These are phyloP conservation scores for Fringilla coelebs DNA, from an alignment of 2,797 vertebrate genomes.

Conservation along the genomic window DNA sequence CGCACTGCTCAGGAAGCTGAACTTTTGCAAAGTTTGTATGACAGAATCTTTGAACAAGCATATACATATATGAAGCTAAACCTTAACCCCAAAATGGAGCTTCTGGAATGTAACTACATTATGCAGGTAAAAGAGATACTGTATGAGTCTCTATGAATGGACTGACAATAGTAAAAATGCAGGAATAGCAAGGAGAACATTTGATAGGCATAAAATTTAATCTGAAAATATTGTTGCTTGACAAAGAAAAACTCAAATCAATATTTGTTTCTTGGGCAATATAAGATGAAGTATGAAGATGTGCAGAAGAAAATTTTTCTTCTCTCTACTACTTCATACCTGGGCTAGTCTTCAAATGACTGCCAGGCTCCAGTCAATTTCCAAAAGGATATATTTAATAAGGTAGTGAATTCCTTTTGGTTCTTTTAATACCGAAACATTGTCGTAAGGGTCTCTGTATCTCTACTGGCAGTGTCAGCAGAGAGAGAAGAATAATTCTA, in stretches of 20 bases:
- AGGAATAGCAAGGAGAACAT: background rate
- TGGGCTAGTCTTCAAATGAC: background rate
- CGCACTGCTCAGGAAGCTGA: conserved; percentile 72
- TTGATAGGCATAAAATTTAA: background rate
- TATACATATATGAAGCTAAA: conserved; percentile 79
- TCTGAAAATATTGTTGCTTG: background rate
- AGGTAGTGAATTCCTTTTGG: background rate
- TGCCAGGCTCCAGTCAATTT: background rate
- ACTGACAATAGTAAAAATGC: background rate
- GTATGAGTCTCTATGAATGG: background rate
- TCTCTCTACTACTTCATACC: background rate
- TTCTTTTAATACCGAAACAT: background rate
- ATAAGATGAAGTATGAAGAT: background rate
- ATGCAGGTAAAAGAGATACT: conserved; percentile 65
- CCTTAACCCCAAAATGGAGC: conserved; percentile 77
- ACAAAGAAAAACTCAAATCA: background rate
- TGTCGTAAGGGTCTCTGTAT: background rate
- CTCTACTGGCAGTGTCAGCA: background rate
- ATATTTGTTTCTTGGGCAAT: background rate
- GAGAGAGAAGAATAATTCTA: background rate
- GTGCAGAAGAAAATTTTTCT: background rate
- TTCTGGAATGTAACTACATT: conserved; percentile 77
- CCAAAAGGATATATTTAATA: background rate
- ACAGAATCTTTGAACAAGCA: conserved; percentile 77
- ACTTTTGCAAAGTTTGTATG: conserved; percentile 73